These are phyloP conservation scores for Theocolax elegans DNA, from an alignment of 1,140 invertebrate genomes.

Conservation along the genomic window DNA sequence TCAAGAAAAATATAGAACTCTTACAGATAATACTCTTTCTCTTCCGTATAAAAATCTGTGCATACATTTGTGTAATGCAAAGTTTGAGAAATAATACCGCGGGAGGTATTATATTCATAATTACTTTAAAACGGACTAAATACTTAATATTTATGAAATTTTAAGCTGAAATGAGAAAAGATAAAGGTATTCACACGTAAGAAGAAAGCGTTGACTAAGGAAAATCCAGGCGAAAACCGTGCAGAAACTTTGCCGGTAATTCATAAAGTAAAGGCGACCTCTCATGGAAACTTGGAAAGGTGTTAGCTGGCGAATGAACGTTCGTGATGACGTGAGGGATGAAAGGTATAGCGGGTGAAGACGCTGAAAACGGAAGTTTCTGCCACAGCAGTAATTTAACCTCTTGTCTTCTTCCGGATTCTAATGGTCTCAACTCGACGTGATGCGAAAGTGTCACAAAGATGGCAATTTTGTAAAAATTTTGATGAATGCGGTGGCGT, in stretches of 20 bases:
- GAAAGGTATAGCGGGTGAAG: conserved; percentile 28
- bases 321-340: conserved; percentile 38
- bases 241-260: conserved; percentile 48
- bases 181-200: background rate
- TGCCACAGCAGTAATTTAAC: conserved; percentile 29
- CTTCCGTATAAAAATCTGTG: too few relatives aligned
- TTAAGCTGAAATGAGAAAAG: conserved; percentile 6
- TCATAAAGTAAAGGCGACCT: conserved; percentile 47
- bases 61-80: too few relatives aligned
- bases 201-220: conserved; percentile 11
- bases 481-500: background rate
- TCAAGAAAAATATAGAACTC: too few relatives aligned
- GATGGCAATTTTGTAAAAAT: conserved; percentile 30
- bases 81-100: too few relatives aligned
- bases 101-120: too few relatives aligned
- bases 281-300: conserved; percentile 35
- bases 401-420: conserved; percentile 32
- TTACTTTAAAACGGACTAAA: too few relatives aligned
- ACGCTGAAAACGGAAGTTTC: conserved; percentile 31
- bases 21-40: too few relatives aligned
- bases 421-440: conserved; percentile 17
- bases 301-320: conserved; percentile 38
- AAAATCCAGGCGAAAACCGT: conserved; percentile 30
- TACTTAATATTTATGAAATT: background rate
- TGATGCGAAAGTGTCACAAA: conserved; percentile 3